A percentile compares a stretch with the other conserved stretches of the same genome.
These are phyloP conservation scores for Micrasema minimum DNA, from an alignment of 1,140 invertebrate genomes.

Conservation along the genomic window DNA sequence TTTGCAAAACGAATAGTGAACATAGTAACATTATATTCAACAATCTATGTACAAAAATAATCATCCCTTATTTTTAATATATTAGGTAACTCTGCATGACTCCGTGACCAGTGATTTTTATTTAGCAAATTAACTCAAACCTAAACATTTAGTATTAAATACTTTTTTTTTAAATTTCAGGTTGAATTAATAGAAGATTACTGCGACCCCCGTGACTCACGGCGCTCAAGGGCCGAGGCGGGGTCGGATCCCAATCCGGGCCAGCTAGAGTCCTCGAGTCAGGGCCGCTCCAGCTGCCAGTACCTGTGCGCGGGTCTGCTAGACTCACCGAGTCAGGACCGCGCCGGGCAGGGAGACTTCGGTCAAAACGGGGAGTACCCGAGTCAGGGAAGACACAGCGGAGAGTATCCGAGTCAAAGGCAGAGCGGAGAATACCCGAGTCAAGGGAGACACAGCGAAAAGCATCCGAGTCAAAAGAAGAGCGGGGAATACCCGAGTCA, in stretches of 20 bases:
- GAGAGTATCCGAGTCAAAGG: background rate
- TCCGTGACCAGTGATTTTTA: too few species aligned
- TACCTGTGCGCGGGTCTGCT: constrained; percentile 57
- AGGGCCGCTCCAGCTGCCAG: constrained; percentile 49
- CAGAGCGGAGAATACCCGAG: constrained; percentile 9
- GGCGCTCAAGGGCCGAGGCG: constrained; percentile 49
- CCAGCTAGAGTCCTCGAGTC: constrained; percentile 63
- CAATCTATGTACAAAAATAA: too few species aligned
- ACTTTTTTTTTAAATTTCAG: constrained; percentile 60
- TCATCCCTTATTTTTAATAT: too few species aligned
- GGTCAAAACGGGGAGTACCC: constrained; percentile 7
- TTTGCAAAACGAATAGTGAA: too few species aligned
- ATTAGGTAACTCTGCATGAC: too few species aligned
- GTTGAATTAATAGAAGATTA: constrained; percentile 71
- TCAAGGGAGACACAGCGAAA: background rate
- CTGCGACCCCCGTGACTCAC: constrained; percentile 69
- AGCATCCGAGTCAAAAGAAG: background rate
- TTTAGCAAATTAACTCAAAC: too few species aligned
- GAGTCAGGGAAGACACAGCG: background rate
- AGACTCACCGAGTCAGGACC: constrained; percentile 51
- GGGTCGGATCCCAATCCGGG: constrained; percentile 50
- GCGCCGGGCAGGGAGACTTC: constrained; percentile 6
- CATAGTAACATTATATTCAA: too few species aligned
- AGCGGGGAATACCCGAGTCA: background rate
- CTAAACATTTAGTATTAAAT: too few species aligned